Evolutionary conservation across 2,888 invertebrate genomes (phyloP).

Genomic region (Gastrophysa polygoni): DNA sequence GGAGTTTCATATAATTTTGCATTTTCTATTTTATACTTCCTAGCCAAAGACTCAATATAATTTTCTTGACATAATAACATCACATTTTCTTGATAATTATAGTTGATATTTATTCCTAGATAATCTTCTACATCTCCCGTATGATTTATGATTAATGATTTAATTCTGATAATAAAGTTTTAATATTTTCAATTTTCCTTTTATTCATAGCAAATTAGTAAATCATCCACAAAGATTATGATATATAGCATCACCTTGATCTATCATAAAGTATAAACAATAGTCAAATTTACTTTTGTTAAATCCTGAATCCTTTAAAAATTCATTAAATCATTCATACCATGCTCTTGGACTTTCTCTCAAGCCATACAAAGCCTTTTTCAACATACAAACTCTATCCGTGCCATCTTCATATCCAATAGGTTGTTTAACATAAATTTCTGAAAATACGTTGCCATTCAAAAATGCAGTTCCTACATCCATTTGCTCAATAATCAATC

Average conservation of each 20-base stretch:
- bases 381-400: slow-evolving; percentile 23
- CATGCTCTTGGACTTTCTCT: slow-evolving; percentile 29
- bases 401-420: slow-evolving; percentile 27
- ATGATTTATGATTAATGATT: slow-evolving; percentile 30
- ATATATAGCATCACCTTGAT: background rate
- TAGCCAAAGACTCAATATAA: slow-evolving; percentile 22
- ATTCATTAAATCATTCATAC: slow-evolving; percentile 36
- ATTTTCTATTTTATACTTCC: slow-evolving; percentile 18
- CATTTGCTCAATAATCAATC: background rate
- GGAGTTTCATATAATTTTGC: background rate
- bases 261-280: slow-evolving; percentile 23
- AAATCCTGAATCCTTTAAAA: slow-evolving; percentile 21
- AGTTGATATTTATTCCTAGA: slow-evolving; percentile 9
- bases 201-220: slow-evolving; percentile 23
- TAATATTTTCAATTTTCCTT: slow-evolving; percentile 2
- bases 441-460: slow-evolving; percentile 31
- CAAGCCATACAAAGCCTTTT: slow-evolving; percentile 35
- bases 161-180: slow-evolving; percentile 1
- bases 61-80: slow-evolving; percentile 19
- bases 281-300: slow-evolving; percentile 19
- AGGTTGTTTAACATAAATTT: slow-evolving; percentile 35
- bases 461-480: slow-evolving; percentile 1
- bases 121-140: slow-evolving; percentile 22
- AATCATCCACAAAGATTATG: slow-evolving; percentile 31
- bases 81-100: background rate